A percentile compares a stretch with the other conserved stretches of the same genome.
phyloP scores from a whole-genome alignment of 2,797 vertebrate species.

The Schizopygopsis malacanthus region DNA sequence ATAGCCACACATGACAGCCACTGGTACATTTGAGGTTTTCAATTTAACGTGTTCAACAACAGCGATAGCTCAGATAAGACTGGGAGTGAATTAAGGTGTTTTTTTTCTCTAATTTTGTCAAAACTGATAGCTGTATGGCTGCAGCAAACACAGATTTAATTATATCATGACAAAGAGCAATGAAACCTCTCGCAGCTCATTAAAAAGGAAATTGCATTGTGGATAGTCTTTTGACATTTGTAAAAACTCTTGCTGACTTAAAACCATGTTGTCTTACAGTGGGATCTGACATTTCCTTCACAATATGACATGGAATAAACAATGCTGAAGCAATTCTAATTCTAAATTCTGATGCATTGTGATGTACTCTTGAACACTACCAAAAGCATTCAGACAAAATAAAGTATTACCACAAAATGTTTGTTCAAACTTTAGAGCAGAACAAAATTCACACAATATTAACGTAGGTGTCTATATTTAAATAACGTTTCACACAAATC shows the following conservation, averaged over 20 bases:
- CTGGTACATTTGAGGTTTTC: slow-evolving; percentile 39
- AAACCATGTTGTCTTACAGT: not conserved
- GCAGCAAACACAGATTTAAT: not conserved
- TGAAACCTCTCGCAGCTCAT: slow-evolving; percentile 1
- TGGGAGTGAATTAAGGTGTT: slow-evolving; percentile 9
- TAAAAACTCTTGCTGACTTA: slow-evolving; percentile 20
- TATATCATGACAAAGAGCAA: slow-evolving; percentile 19
- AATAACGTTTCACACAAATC: not conserved
- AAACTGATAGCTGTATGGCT: slow-evolving; percentile 2
- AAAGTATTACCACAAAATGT: not conserved
- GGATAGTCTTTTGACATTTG: slow-evolving; percentile 29
- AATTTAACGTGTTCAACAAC: slow-evolving; percentile 40
- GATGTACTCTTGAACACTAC: not conserved
- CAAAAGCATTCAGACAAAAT: not conserved
- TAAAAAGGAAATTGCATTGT: not conserved
- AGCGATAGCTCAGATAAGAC: slow-evolving; percentile 1
- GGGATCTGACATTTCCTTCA: not conserved
- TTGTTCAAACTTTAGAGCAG: not conserved
- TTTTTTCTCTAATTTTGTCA: slow-evolving; percentile 25
- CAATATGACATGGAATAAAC: not conserved
- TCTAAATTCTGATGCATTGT: not conserved
- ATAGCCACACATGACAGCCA: slow-evolving; percentile 31
- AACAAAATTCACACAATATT: not conserved
- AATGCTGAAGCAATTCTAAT: not conserved
- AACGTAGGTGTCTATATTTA: not conserved